phyloP scores from a whole-genome alignment of 2,888 invertebrate species.

The Hipparchia semele region DNA sequence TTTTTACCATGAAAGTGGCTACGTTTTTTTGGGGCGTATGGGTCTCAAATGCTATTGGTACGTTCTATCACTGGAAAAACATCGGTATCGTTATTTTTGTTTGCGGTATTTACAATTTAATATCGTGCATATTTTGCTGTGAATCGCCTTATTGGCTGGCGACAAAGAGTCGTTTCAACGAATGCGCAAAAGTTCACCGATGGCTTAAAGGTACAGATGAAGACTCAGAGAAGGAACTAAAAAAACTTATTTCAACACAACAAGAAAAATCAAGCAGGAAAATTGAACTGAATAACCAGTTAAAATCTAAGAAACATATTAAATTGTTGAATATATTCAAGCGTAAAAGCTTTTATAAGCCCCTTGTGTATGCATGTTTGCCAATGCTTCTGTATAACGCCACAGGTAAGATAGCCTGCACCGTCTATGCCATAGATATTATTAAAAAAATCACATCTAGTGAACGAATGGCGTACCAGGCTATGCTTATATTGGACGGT shows the following conservation, averaged over 20 bases:
- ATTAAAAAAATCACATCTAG: slow-evolving; percentile 26
- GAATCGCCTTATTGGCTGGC: slow-evolving; percentile 44
- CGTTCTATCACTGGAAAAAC: slow-evolving; percentile 41
- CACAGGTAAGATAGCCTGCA: slow-evolving; percentile 27
- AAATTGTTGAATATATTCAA: slow-evolving; percentile 11
- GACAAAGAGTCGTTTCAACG: slow-evolving; percentile 35
- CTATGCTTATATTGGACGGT: slow-evolving; percentile 33
- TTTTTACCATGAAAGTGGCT: slow-evolving; percentile 38
- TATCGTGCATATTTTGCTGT: slow-evolving; percentile 31
- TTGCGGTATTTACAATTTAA: slow-evolving; percentile 35
- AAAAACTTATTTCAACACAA: slow-evolving; percentile 27
- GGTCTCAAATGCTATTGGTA: slow-evolving; percentile 42
- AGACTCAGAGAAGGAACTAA: slow-evolving; percentile 36
- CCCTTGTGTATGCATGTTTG: slow-evolving; percentile 21
- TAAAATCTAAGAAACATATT: neutral
- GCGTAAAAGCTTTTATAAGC: slow-evolving; percentile 32
- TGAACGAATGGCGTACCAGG: slow-evolving; percentile 25
- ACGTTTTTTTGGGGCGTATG: slow-evolving; percentile 39
- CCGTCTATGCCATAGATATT: slow-evolving; percentile 27
- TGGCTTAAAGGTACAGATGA: slow-evolving; percentile 38
- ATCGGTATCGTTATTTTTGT: slow-evolving; percentile 34
- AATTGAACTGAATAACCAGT: neutral
- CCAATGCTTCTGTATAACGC: slow-evolving; percentile 13
- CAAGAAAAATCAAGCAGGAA: slow-evolving; percentile 27
- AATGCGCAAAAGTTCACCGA: slow-evolving; percentile 37